Base-by-base conservation (phyloP, 2,797 vertebrate species). In the Selene dorsalis region DNA sequence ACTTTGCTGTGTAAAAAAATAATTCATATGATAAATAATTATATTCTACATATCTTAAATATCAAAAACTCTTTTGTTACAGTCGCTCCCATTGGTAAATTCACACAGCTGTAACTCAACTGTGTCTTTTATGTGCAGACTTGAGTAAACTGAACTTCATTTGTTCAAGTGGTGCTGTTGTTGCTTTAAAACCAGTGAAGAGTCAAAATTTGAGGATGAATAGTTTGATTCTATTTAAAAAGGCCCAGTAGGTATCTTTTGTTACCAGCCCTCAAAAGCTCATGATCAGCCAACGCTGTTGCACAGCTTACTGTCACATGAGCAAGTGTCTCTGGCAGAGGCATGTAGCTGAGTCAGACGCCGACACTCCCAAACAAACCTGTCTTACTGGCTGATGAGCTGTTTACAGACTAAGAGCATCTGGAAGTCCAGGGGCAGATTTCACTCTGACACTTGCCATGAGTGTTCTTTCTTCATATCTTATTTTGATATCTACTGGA, bases 301-400 rank as follows among this genome's bases (percentile, higher is more conserved):
- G 43, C 6, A 35, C 45, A 73, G 57, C 24, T 41, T 41, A 43
- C 14, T n/a, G 39, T 77, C 61, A 84, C 67, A 71, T 67, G 6
- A 13, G 13, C 18, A 24, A 7, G 65, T 83, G 63, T 61, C 59
- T 76, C 30, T 35, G 50, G 45, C 4, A 41, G 56, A 75, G 63
- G 52, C 30, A 47, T 64, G 67, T 43, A 20, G 58, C 55, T 88
- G 70, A 83, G 68, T 85, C 81, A 84, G 63, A 63, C 20, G 48
- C 43, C 20, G 56, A 58, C 76, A 77, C 82, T 35, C 82, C 87
- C 79, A 75, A 83, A 75, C 79, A 84, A 89, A 91, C 88, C 83
- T 58, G 87, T 80, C 77, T 41, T 56, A 73, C 77, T 28, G 70
- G 69, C 61, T 53, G 47, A 32, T 28, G 73, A 84, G 61, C 66